A percentile compares a stretch with the other conserved stretches of the same genome.
phyloP scores from a whole-genome alignment of 1,140 invertebrate genomes.

The Piezodorus guildinii region DNA sequence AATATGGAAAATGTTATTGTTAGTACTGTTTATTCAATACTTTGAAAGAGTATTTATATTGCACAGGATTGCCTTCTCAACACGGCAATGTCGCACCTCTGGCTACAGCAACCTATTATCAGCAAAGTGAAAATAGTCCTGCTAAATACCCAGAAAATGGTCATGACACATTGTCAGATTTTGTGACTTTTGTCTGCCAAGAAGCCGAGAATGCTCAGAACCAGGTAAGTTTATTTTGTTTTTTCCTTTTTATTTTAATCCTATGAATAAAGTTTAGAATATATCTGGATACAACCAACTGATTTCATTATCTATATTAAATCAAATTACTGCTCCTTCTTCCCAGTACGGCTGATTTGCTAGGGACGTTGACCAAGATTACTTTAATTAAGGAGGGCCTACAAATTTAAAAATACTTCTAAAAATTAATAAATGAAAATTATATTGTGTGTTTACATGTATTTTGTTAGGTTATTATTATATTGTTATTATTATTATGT shows the following conservation, averaged over 20 bases:
- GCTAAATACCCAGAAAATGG: conserved; percentile 71
- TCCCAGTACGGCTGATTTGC: too few relatives aligned
- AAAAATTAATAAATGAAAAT: too few relatives aligned
- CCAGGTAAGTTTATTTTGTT: conserved; percentile 45
- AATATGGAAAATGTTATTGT: background rate
- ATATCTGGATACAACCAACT: too few relatives aligned
- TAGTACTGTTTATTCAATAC: background rate
- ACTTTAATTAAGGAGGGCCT: too few relatives aligned
- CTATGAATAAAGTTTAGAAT: background rate
- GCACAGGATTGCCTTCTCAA: conserved; percentile 43
- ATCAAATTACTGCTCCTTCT: too few relatives aligned
- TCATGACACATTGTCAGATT: conserved; percentile 84
- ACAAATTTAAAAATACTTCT: too few relatives aligned
- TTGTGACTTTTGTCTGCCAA: conserved; percentile 92
- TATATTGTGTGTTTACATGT: too few relatives aligned
- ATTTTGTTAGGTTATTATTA: too few relatives aligned
- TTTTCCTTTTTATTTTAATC: background rate
- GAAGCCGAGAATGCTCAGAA: conserved; percentile 73
- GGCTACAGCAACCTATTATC: conserved; percentile 54
- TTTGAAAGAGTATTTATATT: background rate
- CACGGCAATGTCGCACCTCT: conserved; percentile 52
- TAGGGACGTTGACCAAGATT: too few relatives aligned
- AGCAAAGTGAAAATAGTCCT: conserved; percentile 44
- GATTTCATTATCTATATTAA: too few relatives aligned
- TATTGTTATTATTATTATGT: too few relatives aligned